Evolutionary conservation across 2,888 invertebrate genomes (phyloP).

Genomic region (Graphium colonna): DNA sequence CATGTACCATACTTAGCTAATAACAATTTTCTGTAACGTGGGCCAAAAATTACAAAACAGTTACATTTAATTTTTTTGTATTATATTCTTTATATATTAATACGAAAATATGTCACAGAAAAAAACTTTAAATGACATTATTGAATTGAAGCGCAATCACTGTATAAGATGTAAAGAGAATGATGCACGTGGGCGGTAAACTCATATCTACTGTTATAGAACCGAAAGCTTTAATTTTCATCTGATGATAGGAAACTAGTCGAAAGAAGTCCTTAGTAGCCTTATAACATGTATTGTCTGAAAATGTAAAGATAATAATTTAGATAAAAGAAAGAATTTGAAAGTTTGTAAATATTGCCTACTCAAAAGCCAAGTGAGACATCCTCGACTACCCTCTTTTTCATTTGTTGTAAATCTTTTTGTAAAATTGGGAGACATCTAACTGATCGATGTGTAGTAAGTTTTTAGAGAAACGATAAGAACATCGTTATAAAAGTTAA

Average conservation of each 20-base stretch:
- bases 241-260: constrained; percentile 35
- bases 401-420: background rate
- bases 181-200: constrained; percentile 42
- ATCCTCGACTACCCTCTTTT: no score
- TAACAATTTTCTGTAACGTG: no score
- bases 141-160: constrained; percentile 37
- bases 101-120: no score
- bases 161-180: constrained; percentile 48
- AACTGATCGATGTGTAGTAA: background rate
- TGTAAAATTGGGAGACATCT: background rate
- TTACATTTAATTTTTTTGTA: no score
- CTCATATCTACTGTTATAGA: constrained; percentile 44
- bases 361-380: no score
- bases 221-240: constrained; percentile 40
- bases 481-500: background rate
- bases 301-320: constrained; percentile 8
- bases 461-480: background rate
- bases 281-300: constrained; percentile 38
- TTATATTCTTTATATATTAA: no score
- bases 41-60: no score
- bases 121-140: no score
- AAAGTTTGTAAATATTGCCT: background rate
- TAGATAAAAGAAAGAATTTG: background rate
- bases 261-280: constrained; percentile 41
- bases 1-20: no score